A percentile compares a stretch with the other conserved stretches of the same genome.
phyloP scores from a whole-genome alignment of 2,113 vertebrate genomes.

The Hemibagrus wyckioides region DNA sequence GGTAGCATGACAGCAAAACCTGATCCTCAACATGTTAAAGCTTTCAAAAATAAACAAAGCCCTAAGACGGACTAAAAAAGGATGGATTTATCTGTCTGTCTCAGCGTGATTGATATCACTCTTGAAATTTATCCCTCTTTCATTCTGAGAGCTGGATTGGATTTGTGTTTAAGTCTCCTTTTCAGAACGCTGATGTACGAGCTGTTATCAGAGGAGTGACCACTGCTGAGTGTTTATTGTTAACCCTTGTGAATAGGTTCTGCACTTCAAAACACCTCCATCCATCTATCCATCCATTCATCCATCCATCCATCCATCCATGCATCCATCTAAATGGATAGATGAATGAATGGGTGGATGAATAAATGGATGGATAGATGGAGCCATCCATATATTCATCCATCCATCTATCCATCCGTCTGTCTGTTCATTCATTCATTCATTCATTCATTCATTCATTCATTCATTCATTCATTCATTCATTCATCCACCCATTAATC shows the following conservation, averaged over 20 bases:
- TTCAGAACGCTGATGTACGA: constrained; percentile 12
- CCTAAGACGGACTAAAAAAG: neutral
- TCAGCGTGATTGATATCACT: neutral
- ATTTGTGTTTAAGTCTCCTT: constrained; percentile 20
- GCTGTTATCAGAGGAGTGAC: neutral
- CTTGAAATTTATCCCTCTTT: neutral
- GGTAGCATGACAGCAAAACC: no score
- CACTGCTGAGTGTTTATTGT: constrained; percentile 2
- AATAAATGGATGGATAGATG: no score
- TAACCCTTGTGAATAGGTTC: constrained; percentile 23
- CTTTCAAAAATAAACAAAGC: neutral
- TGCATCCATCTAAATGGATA: no score
- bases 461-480: no score
- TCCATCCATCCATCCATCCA: no score
- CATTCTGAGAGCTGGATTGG: constrained; percentile 22
- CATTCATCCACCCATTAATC: neutral
- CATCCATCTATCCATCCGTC: no score
- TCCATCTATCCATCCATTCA: no score
- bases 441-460: neutral
- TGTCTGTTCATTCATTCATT: neutral
- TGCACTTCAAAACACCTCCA: neutral
- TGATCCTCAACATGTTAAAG: no score
- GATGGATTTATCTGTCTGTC: neutral
- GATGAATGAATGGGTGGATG: no score
- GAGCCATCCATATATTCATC: neutral